Conservation (phyloP, 2,797 vertebrate genomes). For the Smutsia temminckii region DNA sequence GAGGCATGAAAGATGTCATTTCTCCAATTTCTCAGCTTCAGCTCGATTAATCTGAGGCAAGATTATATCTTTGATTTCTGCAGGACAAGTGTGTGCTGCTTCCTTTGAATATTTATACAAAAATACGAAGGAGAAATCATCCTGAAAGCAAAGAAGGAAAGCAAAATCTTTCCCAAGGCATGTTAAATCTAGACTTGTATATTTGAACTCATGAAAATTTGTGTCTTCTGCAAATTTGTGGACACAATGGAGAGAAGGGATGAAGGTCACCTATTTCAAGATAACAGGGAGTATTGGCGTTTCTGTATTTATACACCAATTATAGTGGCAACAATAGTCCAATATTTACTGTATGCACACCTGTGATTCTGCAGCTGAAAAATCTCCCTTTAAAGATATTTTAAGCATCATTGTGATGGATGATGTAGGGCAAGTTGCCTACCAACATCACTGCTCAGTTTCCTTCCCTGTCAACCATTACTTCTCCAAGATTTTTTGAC, state of each 20-base stretch:
- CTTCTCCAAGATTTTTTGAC: background rate
- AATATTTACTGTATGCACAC: background rate
- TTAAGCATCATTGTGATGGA: background rate
- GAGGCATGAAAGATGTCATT: background rate
- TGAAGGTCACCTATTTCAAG: background rate
- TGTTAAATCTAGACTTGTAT: constrained; percentile 12
- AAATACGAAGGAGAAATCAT: constrained; percentile 16
- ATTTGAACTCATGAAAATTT: constrained; percentile 6
- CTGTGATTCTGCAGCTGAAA: constrained; percentile 25
- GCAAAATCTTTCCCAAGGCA: background rate
- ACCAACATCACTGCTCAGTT: background rate
- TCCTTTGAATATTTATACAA: background rate
- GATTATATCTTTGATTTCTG: background rate
- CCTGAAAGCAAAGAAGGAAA: background rate
- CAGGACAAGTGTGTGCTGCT: background rate
- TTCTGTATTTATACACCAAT: background rate
- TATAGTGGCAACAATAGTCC: background rate
- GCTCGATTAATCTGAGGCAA: background rate
- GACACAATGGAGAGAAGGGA: background rate
- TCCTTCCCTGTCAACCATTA: background rate
- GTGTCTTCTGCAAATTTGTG: background rate
- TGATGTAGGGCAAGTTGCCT: background rate
- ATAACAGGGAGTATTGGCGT: background rate
- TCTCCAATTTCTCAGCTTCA: constrained; percentile 19
- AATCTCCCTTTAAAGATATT: background rate